These are phyloP conservation scores for Silurus lanzhouensis DNA, from an alignment of 2,797 vertebrate species.

Conservation along the genomic window DNA sequence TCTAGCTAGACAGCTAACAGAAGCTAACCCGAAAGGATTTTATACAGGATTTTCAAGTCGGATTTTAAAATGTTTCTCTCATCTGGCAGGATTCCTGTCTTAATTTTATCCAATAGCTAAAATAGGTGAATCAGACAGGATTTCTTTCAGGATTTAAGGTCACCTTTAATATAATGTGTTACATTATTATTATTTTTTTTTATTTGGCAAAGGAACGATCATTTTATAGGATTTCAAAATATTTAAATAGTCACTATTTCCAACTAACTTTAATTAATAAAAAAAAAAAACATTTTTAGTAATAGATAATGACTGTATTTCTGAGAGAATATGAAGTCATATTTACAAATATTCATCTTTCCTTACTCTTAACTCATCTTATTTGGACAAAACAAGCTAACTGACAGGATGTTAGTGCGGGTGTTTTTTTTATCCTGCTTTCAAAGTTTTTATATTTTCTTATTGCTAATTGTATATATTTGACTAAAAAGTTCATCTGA, in stretches of 20 bases:
- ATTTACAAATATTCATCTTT: neutral
- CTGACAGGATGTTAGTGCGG: neutral
- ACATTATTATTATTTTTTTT: no score
- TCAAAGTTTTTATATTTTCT: neutral
- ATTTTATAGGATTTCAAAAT: no score
- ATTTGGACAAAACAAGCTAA: neutral
- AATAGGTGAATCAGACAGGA: neutral
- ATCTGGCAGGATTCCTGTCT: neutral
- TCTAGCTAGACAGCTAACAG: neutral
- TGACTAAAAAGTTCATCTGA: neutral
- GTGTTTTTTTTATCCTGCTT: neutral
- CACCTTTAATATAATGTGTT: no score
- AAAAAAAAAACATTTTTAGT: no score
- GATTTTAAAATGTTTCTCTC: neutral
- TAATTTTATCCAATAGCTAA: neutral
- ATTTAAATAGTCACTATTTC: no score
- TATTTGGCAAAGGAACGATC: no score
- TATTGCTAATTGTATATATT: neutral
- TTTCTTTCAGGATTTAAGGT: no score
- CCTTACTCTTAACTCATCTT: neutral
- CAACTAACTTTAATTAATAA: no score
- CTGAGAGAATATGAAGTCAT: neutral
- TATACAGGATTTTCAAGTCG: neutral
- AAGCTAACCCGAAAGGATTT: constrained; percentile 3
- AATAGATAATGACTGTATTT: no score